Base-by-base conservation (phyloP, 2,888 invertebrate species). In the Cosmia trapezina region DNA sequence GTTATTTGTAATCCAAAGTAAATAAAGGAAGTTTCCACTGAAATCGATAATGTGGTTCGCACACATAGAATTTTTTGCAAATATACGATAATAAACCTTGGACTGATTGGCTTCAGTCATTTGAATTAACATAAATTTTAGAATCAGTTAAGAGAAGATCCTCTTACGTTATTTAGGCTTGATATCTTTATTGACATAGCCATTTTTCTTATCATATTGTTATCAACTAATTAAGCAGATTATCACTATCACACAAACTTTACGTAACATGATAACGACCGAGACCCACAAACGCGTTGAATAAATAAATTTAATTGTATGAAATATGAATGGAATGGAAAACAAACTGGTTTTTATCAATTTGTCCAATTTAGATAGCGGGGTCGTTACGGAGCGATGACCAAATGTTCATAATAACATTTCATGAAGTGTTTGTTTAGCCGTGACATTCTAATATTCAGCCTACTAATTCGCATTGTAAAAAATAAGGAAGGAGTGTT, bases 331-430 rank as follows among this genome's bases (percentile, higher is more conserved):
- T 87, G 81, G 86, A 86, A 78, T 76, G 76, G 77, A 88, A 89
- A 87, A 89, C 86, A 88, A 87, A 87, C 84, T 79, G 66, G 77
- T 88, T 88, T 81, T 87, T 87, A 87, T 86, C 87, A 85, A 85
- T 88, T 87, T 82, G 82, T 75, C 81, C 81, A 86, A 88, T 89
- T 88, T 84, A 83, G 81, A 80, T 85, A 83, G 68, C 70, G 54
- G 72, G 72, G 77, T 79, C 76, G 76, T 65, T 37, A 22, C 56
- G 65, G 64, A 71, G 65, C 80, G 70, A 45, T 76, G 80, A 76
- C 73, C 51, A 78, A 78, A 76, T 60, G 71, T 49, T 71, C 78
- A 74, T 49, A 83, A 78, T 49, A 78, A 75, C 61, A 83, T 28
- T 61, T 73, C 47, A 72, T 75, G 17, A 73, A 70, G 33, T 65